Evolutionary conservation across 2,113 vertebrate species (phyloP), one percentile per base, ranked within the genome.

Genomic region (Catharus minimus): DNA sequence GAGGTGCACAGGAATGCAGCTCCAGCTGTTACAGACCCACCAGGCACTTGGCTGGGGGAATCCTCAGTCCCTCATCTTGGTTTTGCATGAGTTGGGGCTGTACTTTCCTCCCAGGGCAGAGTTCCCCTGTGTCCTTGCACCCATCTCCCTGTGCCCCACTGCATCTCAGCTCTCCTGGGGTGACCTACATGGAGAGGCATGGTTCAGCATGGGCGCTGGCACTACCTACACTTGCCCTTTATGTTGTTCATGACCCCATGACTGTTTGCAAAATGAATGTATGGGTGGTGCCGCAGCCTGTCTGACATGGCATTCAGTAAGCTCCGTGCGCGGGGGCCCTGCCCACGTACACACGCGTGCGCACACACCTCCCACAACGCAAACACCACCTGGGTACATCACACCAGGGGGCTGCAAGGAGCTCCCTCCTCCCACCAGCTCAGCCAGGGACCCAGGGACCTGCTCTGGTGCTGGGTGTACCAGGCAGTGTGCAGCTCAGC

Each of bases 211-310:
- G 1, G 80, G 78, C 0, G 6, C 79, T 83, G 85, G 33, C 92
- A 86, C 39, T 24, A 9, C 56, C 74, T 15, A 19, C 83, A 41
- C 32, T 39, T 58, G 61, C 88, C 28, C 62, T 90, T 53, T 20
- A 14, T 19, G 73, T 22, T 75, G 95, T 95, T 95, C 62, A 4
- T 97, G 96, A 97, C 95, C 95, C 39, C 20, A 4, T 10, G 11
- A 24, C 58, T 96, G 82, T 97, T 97, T 96, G 95, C 95, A 47
- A 66, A 80, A 68, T 32, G 57, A 89, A 77, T 44, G 88, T 88
- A 28, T 44, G 84, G 73, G 92, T 1, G 76, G 83, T 79, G 92
- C 90, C 92, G 15, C 89, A 4, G 36, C 60, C 78, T 8, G 23
- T 65, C 60, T 83, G 86, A 10, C 71, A 10, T 11, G 77, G 82